A percentile compares a stretch with the other conserved stretches of the same genome.
phyloP scores from a whole-genome alignment of 1,140 invertebrate species.

The Teleopsis dalmanni region DNA sequence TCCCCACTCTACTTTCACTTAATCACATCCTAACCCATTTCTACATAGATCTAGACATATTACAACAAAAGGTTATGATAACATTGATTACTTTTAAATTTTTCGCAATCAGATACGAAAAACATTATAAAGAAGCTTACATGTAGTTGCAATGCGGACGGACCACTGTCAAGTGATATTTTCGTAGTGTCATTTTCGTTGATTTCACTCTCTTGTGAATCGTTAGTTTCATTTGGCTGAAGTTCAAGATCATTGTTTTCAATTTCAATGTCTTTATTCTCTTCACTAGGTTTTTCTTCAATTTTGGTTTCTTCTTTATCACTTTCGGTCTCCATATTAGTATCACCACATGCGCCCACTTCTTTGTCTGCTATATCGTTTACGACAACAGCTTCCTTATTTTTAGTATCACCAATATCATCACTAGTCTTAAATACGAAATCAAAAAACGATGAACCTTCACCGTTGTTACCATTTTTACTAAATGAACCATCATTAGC shows the following conservation, averaged over 20 bases:
- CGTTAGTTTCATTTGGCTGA: not conserved
- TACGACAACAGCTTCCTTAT: not conserved
- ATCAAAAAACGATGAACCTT: constrained; percentile 7
- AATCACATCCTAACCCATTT: no score
- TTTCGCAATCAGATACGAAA: no score
- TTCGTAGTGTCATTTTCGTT: constrained; percentile 1
- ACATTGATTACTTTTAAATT: no score
- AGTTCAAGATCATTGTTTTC: not conserved
- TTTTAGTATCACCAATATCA: constrained; percentile 7
- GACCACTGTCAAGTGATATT: constrained; percentile 15
- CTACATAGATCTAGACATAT: no score
- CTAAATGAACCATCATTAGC: constrained; percentile 20
- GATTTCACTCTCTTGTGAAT: not conserved
- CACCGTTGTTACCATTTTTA: constrained; percentile 10
- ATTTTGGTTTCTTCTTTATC: no score
- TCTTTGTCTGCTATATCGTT: constrained; percentile 3
- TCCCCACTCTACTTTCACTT: no score
- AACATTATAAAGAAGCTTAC: constrained; percentile 20
- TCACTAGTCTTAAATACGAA: constrained; percentile 1
- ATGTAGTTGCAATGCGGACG: constrained; percentile 39
- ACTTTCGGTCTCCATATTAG: no score
- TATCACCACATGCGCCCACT: no score
- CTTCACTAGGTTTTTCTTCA: constrained; percentile 4
- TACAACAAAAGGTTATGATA: no score
- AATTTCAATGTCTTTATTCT: constrained; percentile 9